These are phyloP conservation scores for Symphodus melops DNA, from an alignment of 2,113 vertebrate genomes.

Conservation along the genomic window DNA sequence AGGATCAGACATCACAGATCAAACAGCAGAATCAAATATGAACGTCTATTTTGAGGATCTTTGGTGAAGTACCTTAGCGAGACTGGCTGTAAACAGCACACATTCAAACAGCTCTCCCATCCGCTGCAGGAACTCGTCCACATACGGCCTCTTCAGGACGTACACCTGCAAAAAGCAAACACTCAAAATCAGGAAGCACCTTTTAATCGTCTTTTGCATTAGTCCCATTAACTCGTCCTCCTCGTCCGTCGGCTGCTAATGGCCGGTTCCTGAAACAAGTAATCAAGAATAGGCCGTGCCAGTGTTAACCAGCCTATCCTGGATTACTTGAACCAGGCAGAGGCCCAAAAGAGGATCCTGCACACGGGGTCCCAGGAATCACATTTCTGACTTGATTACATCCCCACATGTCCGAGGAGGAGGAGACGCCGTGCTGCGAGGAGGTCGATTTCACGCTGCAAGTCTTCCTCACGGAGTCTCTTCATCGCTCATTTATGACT, in stretches of 20 bases:
- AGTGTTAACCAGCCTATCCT: slow-evolving; percentile 96
- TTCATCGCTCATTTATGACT: slow-evolving; percentile 13
- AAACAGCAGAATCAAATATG: slow-evolving; percentile 10
- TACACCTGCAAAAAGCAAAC: slow-evolving; percentile 84
- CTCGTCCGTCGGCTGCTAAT: slow-evolving; percentile 40
- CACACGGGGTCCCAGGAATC: slow-evolving; percentile 36
- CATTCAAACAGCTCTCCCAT: slow-evolving; percentile 94
- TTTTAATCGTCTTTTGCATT: not conserved
- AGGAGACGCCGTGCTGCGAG: not conserved
- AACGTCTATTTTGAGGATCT: slow-evolving; percentile 19
- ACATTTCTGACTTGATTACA: slow-evolving; percentile 57
- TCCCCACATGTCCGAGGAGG: slow-evolving; percentile 48
- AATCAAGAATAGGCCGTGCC: slow-evolving; percentile 95
- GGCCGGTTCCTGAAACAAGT: slow-evolving; percentile 91
- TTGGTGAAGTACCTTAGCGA: slow-evolving; percentile 86
- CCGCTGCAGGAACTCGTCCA: slow-evolving; percentile 90
- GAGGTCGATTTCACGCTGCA: not conserved
- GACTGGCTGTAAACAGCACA: slow-evolving; percentile 92
- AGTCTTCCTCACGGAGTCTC: not conserved
- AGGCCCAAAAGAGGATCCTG: slow-evolving; percentile 57
- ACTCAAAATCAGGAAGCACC: not conserved
- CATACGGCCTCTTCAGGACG: slow-evolving; percentile 92
- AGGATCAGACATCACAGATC: slow-evolving; percentile 21
- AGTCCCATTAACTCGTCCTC: not conserved
- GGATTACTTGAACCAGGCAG: slow-evolving; percentile 97